Conservation (phyloP, 2,113 vertebrate genomes). For the Hassar affinis region DNA sequence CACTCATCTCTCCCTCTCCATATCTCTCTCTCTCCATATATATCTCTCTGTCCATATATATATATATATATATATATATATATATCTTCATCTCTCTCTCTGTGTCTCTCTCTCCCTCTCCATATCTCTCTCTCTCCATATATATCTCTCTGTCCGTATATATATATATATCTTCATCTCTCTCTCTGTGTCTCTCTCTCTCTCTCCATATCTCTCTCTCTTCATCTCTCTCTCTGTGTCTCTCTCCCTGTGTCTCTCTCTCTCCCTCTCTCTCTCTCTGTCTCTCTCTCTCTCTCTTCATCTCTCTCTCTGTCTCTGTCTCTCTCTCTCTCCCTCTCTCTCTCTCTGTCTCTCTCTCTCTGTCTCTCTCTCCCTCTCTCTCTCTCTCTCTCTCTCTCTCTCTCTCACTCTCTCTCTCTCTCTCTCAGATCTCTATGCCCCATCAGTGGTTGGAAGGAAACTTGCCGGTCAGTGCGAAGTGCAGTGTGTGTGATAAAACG, state of each 20-base stretch:
- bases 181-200: slow-evolving; percentile 37
- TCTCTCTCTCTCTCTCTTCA: neutral
- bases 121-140: neutral
- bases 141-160: neutral
- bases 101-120: no score
- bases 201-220: slow-evolving; percentile 63
- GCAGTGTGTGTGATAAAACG: slow-evolving; percentile 91
- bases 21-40: neutral
- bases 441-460: slow-evolving; percentile 98
- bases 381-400: neutral
- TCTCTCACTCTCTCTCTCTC: slow-evolving; percentile 10
- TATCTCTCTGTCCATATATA: no score
- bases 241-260: no score
- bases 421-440: slow-evolving; percentile 88
- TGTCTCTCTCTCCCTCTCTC: no score
- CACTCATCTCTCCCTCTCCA: neutral
- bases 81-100: no score
- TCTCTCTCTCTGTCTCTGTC: slow-evolving; percentile 1
- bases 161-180: no score
- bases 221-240: no score
- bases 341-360: no score
- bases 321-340: neutral
- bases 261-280: no score
- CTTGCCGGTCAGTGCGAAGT: slow-evolving; percentile 92
- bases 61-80: no score